Percentiles rank a stretch among this genome's conserved stretches.
Conservation (phyloP, 1,140 invertebrate genomes). For the Meloidogyne hapla region DNA sequence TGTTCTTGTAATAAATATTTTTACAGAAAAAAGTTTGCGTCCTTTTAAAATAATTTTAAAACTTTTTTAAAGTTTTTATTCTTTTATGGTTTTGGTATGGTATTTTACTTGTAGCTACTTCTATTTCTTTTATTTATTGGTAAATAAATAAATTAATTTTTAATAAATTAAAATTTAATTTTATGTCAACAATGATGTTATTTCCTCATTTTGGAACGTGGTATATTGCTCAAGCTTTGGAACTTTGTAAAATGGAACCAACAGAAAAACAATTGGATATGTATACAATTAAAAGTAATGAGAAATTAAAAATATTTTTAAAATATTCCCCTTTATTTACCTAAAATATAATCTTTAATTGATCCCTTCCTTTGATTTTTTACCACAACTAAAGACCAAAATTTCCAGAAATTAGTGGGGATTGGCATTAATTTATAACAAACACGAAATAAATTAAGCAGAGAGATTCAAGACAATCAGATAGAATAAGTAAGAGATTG, state of each 20-base stretch:
- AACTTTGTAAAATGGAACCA: slow-evolving; percentile 38
- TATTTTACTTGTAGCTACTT: slow-evolving; percentile 65
- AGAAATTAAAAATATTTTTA: slow-evolving; percentile 11
- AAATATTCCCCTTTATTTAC: too few species aligned
- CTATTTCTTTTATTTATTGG: slow-evolving; percentile 63
- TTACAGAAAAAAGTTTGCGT: slow-evolving; percentile 68
- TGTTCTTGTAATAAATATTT: slow-evolving; percentile 66
- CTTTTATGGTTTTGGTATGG: slow-evolving; percentile 69
- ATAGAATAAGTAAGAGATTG: too few species aligned
- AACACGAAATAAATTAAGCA: too few species aligned
- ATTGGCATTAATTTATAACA: too few species aligned
- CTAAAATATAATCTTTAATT: slow-evolving; percentile 29
- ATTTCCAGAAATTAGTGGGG: too few species aligned
- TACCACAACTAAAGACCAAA: too few species aligned
- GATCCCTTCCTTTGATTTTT: too few species aligned
- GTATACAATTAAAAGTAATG: slow-evolving; percentile 9
- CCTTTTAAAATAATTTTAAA: slow-evolving; percentile 55
- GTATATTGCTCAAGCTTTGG: slow-evolving; percentile 48
- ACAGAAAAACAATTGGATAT: slow-evolving; percentile 23
- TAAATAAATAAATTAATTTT: slow-evolving; percentile 27
- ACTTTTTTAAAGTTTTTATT: slow-evolving; percentile 66
- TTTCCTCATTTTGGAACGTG: slow-evolving; percentile 55
- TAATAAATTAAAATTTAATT: not conserved
- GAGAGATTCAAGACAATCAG: too few species aligned
- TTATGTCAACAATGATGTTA: slow-evolving; percentile 31